A percentile compares a stretch with the other conserved stretches of the same genome.
These are phyloP conservation scores for Barypeithes pellucidus DNA, from an alignment of 2,888 invertebrate species.

Conservation along the genomic window DNA sequence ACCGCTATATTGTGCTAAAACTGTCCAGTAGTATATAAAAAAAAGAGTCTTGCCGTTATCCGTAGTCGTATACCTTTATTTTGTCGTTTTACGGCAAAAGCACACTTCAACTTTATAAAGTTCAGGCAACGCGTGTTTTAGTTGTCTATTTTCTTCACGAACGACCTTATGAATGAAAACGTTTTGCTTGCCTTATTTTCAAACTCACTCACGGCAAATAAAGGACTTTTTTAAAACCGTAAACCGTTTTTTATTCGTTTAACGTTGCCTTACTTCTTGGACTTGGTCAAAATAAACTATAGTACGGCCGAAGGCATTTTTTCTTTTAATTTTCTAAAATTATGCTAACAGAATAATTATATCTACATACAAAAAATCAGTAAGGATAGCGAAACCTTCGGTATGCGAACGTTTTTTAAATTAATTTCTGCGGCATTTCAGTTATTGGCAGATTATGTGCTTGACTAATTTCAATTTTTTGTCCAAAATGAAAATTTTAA, in stretches of 20 bases:
- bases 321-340: too few relatives aligned
- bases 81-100: slow-evolving; percentile 62
- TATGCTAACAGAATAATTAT: too few relatives aligned
- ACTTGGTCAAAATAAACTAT: too few relatives aligned
- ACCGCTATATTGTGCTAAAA: slow-evolving; percentile 34
- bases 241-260: slow-evolving; percentile 32
- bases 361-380: too few relatives aligned
- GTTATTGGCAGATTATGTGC: not conserved
- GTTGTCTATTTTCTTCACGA: slow-evolving; percentile 66
- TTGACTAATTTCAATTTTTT: slow-evolving; percentile 4
- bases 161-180: slow-evolving; percentile 66
- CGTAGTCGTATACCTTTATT: slow-evolving; percentile 38
- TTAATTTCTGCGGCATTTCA: slow-evolving; percentile 9
- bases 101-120: slow-evolving; percentile 63
- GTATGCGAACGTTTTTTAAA: not conserved
- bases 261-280: too few relatives aligned
- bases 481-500: not conserved
- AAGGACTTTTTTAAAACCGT: slow-evolving; percentile 58
- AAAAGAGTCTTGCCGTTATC: slow-evolving; percentile 45
- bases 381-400: too few relatives aligned
- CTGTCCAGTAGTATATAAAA: slow-evolving; percentile 49
- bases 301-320: too few relatives aligned
- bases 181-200: slow-evolving; percentile 68
- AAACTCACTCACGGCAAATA: slow-evolving; percentile 65
- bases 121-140: slow-evolving; percentile 61